These are phyloP conservation scores for Aspidiotus rigidus DNA, from an alignment of 2,888 invertebrate species.

Conservation along the genomic window DNA sequence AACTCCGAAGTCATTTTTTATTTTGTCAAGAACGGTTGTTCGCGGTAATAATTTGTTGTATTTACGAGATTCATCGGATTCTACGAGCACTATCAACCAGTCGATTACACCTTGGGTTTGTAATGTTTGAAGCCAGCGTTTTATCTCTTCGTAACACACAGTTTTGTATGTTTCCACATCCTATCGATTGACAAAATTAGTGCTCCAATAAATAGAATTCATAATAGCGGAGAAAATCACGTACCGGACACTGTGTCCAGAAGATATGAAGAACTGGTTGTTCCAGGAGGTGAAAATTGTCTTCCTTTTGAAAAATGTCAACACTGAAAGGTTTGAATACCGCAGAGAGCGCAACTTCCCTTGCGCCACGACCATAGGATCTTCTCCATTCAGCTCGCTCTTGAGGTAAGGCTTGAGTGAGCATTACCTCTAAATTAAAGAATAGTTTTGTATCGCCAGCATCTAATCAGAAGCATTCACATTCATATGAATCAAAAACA, in stretches of 20 bases:
- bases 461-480: constrained; percentile 48
- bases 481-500: neutral
- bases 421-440: constrained; percentile 65
- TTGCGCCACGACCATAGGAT: constrained; percentile 75
- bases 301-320: constrained; percentile 58
- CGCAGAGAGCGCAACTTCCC: constrained; percentile 73
- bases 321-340: constrained; percentile 71
- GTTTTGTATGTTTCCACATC: constrained; percentile 87
- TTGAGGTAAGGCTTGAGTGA: constrained; percentile 69
- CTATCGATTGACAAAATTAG: constrained; percentile 47
- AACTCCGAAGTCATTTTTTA: constrained; percentile 83
- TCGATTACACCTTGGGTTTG: constrained; percentile 66
- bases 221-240: neutral
- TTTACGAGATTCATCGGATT: constrained; percentile 82
- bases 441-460: constrained; percentile 78
- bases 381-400: constrained; percentile 88
- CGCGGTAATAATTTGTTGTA: constrained; percentile 83
- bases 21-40: constrained; percentile 88
- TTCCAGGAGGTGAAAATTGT: constrained; percentile 68
- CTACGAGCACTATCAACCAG: constrained; percentile 89
- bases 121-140: constrained; percentile 73
- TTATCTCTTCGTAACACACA: constrained; percentile 78
- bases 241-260: constrained; percentile 88
- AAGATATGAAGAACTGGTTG: constrained; percentile 88
- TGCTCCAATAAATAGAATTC: neutral